These are phyloP conservation scores for Xerus inauris DNA, from an alignment of 2,113 vertebrate genomes.

Conservation along the genomic window DNA sequence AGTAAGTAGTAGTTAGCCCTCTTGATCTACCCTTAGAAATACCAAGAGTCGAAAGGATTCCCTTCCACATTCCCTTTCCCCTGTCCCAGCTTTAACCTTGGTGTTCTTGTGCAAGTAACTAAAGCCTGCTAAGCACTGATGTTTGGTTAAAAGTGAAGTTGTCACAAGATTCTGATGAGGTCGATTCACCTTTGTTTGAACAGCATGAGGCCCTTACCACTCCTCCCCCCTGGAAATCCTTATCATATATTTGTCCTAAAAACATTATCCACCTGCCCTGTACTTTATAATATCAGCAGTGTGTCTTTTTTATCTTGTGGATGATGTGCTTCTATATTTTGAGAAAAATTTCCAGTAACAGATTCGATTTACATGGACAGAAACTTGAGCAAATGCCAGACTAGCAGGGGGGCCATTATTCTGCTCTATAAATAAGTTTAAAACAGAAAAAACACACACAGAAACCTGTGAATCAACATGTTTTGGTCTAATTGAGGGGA, in stretches of 20 bases:
- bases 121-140: conserved; percentile 75
- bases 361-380: conserved; percentile 89
- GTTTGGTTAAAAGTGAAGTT: conserved; percentile 84
- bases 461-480: conserved; percentile 90
- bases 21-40: neutral
- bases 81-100: neutral
- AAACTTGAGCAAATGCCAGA: conserved; percentile 91
- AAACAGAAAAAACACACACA: conserved; percentile 87
- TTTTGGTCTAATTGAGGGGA: conserved; percentile 89
- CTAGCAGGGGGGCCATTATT: conserved; percentile 90
- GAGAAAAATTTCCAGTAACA: conserved; percentile 90
- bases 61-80: neutral
- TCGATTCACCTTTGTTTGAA: conserved; percentile 86
- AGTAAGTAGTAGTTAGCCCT: conserved; percentile 5
- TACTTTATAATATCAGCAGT: conserved; percentile 83
- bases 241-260: conserved; percentile 88
- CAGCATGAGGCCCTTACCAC: conserved; percentile 69
- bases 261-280: conserved; percentile 86
- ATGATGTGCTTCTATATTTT: conserved; percentile 89
- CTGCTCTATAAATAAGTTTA: conserved; percentile 91
- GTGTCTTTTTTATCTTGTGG: conserved; percentile 88
- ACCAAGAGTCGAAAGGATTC: neutral
- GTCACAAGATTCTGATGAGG: conserved; percentile 84
- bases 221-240: conserved; percentile 84
- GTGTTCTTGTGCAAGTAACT: conserved; percentile 73